Evolutionary conservation across 1,140 invertebrate genomes (phyloP).

Genomic region (Berghia stephanieae): DNA sequence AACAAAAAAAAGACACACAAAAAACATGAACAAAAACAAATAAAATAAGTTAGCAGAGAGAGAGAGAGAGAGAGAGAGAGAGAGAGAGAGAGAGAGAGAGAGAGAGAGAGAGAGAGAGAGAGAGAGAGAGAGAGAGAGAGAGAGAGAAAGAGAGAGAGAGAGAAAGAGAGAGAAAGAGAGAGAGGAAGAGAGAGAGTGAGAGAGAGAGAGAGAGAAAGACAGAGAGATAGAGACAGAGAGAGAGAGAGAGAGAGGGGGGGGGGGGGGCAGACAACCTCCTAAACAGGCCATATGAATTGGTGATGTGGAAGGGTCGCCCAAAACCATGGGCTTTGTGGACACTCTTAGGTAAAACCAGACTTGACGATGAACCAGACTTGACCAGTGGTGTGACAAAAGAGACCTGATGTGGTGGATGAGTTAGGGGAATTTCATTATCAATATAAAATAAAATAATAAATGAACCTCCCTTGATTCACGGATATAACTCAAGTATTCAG

Average conservation of each 20-base stretch:
- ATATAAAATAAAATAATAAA: too few species aligned
- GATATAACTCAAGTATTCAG: too few species aligned
- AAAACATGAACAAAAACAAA: not conserved
- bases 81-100: not conserved
- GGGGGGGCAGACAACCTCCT: conserved; percentile 51
- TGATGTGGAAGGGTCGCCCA: conserved; percentile 48
- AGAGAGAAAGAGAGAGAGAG: not conserved
- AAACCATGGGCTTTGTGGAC: conserved; percentile 26
- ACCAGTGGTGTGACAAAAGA: too few species aligned
- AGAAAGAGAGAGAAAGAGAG: not conserved
- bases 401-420: too few species aligned
- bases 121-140: conserved; percentile 2
- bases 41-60: not conserved
- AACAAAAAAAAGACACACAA: not conserved
- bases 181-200: not conserved
- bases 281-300: conserved; percentile 63
- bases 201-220: not conserved
- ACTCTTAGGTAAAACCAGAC: not conserved
- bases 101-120: conserved; percentile 5
- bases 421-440: too few species aligned
- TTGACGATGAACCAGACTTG: too few species aligned
- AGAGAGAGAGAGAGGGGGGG: not conserved
- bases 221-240: too few species aligned
- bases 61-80: not conserved
- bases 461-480: too few species aligned